These are phyloP conservation scores for Sebastes schlegelii DNA, from an alignment of 2,113 vertebrate species.

Conservation along the genomic window DNA sequence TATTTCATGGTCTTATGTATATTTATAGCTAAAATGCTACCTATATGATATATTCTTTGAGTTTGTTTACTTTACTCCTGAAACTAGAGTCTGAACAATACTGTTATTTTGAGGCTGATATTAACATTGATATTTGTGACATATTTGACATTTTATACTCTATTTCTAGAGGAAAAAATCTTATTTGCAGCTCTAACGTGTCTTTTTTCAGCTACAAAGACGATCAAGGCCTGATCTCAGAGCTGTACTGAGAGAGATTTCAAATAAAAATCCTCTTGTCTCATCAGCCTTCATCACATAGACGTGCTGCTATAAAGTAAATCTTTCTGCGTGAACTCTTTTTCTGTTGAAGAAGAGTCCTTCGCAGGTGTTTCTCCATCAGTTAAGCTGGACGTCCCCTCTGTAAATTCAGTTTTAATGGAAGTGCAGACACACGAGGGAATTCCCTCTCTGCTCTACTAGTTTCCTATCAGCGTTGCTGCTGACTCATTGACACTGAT, in stretches of 20 bases:
- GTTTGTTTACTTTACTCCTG: no score
- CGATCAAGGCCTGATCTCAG: neutral
- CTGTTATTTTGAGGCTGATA: no score
- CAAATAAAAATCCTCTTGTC: neutral
- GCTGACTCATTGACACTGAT: constrained; percentile 33
- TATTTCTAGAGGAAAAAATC: no score
- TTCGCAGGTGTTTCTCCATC: neutral
- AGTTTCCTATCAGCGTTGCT: constrained; percentile 33
- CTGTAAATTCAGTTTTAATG: neutral
- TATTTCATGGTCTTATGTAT: no score
- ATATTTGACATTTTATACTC: no score
- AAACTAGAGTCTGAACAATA: no score
- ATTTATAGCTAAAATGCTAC: no score
- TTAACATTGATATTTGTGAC: no score
- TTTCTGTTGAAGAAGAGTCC: neutral
- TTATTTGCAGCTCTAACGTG: no score
- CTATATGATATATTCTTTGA: no score
- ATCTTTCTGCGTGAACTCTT: neutral
- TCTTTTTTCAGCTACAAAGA: no score
- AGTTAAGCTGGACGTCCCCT: neutral
- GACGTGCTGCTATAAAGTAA: neutral
- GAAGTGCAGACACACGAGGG: neutral
- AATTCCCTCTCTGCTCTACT: constrained; percentile 6
- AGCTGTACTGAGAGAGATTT: neutral
- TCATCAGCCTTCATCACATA: neutral